Evolutionary conservation across 2,113 vertebrate species (phyloP), one percentile per base, ranked within the genome.

Genomic region (Theristicus caerulescens): DNA sequence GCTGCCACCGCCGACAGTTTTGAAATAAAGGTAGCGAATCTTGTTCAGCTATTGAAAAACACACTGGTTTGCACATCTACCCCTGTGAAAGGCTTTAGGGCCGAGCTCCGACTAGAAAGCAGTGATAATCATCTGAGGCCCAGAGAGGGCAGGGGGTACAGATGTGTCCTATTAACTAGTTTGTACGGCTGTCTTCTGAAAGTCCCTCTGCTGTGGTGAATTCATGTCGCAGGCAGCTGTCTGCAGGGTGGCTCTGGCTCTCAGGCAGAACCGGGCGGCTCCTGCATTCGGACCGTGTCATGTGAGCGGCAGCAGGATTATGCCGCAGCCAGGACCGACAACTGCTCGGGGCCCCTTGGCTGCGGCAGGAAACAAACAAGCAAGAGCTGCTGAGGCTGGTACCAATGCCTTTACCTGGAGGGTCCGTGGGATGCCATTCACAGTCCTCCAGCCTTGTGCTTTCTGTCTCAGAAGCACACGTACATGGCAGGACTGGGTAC

Each of bases 381-480:
- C 29, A 22, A 42, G 31, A 85, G 16, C 19, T 77, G 76, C 40
- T 10, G 20, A 42, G 38, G 25, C n/a, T 26, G 26, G 29, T 29
- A 13, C 13, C 29, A 2, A 2, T 32, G 27, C 27, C 24, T 86
- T 65, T 81, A 44, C 59, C 42, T 36, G n/a, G 44, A 65, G 20
- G 8, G n/a, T 10, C 77, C 1, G 1, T 20, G 16, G 59, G 72
- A 17, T 38, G 22, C 54, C 14, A 14, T 6, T 46, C 36, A 36
- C 0, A 0, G 8, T 42, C 26, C 34, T 58, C 78, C 66, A 47
- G 34, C 52, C 42, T 57, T 8, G 46, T n/a, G 46, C 47, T 67
- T 69, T 57, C 16, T 5, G 1, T 20, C 72, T 79, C 20, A 14
- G 52, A 42, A 61, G 10, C 7, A 44, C 36, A 22, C 0, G 0